Evolutionary conservation across 2,797 vertebrate species (phyloP).

Genomic region (Macropodus opercularis): DNA sequence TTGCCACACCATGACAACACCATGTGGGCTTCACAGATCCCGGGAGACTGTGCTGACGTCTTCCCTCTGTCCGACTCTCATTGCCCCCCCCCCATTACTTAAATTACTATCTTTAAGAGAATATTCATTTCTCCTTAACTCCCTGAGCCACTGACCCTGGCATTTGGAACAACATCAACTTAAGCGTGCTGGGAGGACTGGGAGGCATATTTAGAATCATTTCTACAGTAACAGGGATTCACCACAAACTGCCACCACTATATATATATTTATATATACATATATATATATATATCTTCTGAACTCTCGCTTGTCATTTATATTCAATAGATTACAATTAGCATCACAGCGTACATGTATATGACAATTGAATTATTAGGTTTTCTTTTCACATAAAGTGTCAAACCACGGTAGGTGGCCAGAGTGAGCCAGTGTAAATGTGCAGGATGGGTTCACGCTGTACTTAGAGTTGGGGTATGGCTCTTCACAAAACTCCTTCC

Average conservation of each 20-base stretch:
- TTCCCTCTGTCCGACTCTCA: slow-evolving; percentile 59
- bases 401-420: slow-evolving; percentile 84
- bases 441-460: slow-evolving; percentile 90
- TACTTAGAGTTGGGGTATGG: slow-evolving; percentile 89
- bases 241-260: too few relatives aligned
- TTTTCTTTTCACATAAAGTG: not conserved
- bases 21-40: slow-evolving; percentile 74
- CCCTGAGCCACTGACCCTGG: not conserved
- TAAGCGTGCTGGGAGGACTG: not conserved
- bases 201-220: not conserved
- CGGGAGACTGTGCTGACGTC: slow-evolving; percentile 66
- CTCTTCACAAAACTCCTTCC: slow-evolving; percentile 94
- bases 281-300: too few relatives aligned
- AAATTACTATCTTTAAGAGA: slow-evolving; percentile 34
- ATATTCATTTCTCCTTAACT: slow-evolving; percentile 19
- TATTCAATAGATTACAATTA: too few relatives aligned
- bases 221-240: not conserved
- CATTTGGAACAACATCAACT: not conserved
- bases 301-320: too few relatives aligned
- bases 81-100: slow-evolving; percentile 29
- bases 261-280: too few relatives aligned
- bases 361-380: not conserved
- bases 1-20: slow-evolving; percentile 73
- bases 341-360: too few relatives aligned
- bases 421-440: slow-evolving; percentile 92